Conservation (phyloP, 2,113 vertebrate species). For the Corythornis cristatus region DNA sequence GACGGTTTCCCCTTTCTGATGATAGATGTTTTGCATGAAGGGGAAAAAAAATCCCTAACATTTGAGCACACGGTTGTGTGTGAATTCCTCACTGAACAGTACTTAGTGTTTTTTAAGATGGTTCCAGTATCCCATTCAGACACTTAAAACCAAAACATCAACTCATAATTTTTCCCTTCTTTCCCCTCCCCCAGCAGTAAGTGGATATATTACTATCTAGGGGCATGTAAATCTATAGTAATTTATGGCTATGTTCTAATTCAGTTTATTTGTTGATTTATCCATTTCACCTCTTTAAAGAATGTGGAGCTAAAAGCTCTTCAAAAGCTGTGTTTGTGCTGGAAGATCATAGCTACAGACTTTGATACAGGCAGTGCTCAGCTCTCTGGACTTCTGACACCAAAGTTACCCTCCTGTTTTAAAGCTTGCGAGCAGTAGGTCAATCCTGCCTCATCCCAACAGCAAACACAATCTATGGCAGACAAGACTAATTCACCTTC, state of each 20-base stretch:
- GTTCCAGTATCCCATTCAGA: slow-evolving; percentile 25
- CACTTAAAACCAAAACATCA: slow-evolving; percentile 29
- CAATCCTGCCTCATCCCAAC: slow-evolving; percentile 3
- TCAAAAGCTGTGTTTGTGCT: slow-evolving; percentile 22
- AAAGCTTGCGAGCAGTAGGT: background rate
- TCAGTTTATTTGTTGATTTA: slow-evolving; percentile 71
- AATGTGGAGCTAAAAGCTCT: slow-evolving; percentile 38
- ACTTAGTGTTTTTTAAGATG: background rate
- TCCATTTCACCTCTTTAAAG: slow-evolving; percentile 59
- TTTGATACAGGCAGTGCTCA: background rate
- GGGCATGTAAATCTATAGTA: slow-evolving; percentile 22
- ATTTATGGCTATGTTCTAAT: slow-evolving; percentile 55
- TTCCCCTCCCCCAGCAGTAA: background rate
- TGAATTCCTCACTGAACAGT: slow-evolving; percentile 1
- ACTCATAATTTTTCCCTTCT: background rate
- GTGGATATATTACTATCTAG: slow-evolving; percentile 1
- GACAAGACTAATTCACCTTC: background rate
- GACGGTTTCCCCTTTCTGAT: slow-evolving; percentile 28
- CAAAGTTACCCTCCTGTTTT: slow-evolving; percentile 29
- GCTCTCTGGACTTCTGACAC: background rate
- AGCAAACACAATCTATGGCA: background rate
- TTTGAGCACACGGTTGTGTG: background rate
- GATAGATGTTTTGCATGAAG: slow-evolving; percentile 26
- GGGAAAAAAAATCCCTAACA: background rate
- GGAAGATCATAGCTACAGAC: background rate